Base-by-base conservation (phyloP, 1,140 invertebrate genomes). In the Agraylea sexmaculata region DNA sequence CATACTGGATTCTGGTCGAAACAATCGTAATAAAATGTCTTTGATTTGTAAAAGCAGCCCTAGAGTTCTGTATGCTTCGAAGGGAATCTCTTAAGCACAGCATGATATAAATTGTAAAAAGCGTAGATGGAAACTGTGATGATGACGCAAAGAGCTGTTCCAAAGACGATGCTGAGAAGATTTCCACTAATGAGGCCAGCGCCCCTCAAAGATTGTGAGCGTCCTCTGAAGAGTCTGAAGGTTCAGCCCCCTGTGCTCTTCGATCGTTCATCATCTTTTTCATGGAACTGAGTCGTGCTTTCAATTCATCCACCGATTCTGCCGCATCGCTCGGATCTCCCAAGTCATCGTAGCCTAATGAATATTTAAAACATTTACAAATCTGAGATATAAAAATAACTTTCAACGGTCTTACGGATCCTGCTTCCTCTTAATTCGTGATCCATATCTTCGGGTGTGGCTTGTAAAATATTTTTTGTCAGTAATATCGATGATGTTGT, bases 31-130 rank as follows among this genome's bases (percentile, higher is more conserved):
- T n/a, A n/a, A n/a, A n/a, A n/a, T n/a, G n/a, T n/a, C n/a, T n/a
- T n/a, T n/a, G n/a, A n/a, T n/a, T n/a, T n/a, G n/a, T n/a, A n/a
- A n/a, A n/a, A n/a, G n/a, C n/a, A n/a, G n/a, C n/a, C n/a, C n/a
- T 76, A 85, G 41, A 83, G 58, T 60, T 86, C 83, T 6, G 78
- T 81, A 53, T 86, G 83, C 25, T 68, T 69, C 0, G 78, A 73
- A 1, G 80, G 77, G 52, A 85, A 84, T 56, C 82, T 83, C 58
- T 85, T 87, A 1, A 84, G 55, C 22, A 87, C 79, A 5, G 84
- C 83, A 46, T 75, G 68, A 52, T 85, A 87, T 0, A 88, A 63
- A 59, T 83, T 86, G 49, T 86, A 84, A 56, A 87, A 88, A 0
- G 83, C 83, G 51, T 87, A 87, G 2, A 78, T 68, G 29, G 80